Evolutionary conservation across 2,113 vertebrate genomes (phyloP).

Genomic region (Malaclemys terrapin): DNA sequence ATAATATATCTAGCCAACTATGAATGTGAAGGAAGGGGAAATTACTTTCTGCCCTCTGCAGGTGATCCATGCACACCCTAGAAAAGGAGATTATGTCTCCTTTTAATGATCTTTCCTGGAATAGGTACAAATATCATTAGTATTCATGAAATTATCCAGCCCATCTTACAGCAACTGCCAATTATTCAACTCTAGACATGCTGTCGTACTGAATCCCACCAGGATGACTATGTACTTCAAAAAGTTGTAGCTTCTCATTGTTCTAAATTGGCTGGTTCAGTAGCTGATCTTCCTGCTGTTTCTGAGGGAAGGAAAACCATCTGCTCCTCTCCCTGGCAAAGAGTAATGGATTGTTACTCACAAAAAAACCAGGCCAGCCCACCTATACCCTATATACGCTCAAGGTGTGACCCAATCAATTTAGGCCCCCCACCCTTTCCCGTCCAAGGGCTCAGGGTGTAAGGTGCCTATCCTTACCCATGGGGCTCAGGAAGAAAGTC

Average conservation of each 20-base stretch:
- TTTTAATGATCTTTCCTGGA: conserved; percentile 8
- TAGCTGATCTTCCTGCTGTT: fast-evolving
- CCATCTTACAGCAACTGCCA: background rate
- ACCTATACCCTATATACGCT: too few species aligned
- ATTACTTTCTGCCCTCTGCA: background rate
- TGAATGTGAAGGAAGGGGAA: background rate
- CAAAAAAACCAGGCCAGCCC: too few species aligned
- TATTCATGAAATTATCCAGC: background rate
- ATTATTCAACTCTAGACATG: background rate
- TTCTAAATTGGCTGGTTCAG: background rate
- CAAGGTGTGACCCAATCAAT: too few species aligned
- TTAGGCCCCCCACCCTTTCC: too few species aligned
- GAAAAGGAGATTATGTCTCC: background rate
- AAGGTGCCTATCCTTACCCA: too few species aligned
- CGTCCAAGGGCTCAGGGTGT: too few species aligned
- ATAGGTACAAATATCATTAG: background rate
- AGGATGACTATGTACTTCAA: fast-evolving
- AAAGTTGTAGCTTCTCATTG: fast-evolving
- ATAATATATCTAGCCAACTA: background rate
- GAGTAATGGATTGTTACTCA: background rate
- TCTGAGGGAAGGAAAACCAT: background rate
- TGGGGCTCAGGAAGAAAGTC: too few species aligned
- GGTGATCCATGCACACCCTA: background rate
- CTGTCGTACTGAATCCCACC: fast-evolving
- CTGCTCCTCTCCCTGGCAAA: background rate